Evolutionary conservation across 2,888 invertebrate species (phyloP).

Genomic region (Mermis nigrescens): DNA sequence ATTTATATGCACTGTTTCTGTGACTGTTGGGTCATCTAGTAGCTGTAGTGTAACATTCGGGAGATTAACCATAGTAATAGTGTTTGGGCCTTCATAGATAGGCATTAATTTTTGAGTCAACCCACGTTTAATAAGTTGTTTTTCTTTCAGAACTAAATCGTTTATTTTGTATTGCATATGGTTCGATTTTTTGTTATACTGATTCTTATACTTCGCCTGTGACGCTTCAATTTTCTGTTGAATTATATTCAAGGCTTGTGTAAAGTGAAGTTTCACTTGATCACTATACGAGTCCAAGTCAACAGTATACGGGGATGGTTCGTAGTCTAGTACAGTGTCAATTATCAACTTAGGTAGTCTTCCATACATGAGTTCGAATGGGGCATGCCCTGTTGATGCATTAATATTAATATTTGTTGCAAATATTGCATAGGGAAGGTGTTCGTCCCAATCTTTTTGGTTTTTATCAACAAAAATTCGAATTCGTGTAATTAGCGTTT

Average conservation of each 20-base stretch:
- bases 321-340: constrained; percentile 4
- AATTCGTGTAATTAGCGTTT: constrained; percentile 18
- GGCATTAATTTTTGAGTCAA: too few species aligned
- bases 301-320: not conserved
- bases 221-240: not conserved
- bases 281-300: not conserved
- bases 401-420: constrained; percentile 19
- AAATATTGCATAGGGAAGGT: constrained; percentile 17
- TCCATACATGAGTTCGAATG: constrained; percentile 14
- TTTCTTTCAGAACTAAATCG: too few species aligned
- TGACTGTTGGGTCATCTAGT: too few species aligned
- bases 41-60: too few species aligned
- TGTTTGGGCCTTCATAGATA: too few species aligned
- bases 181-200: not conserved
- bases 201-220: not conserved
- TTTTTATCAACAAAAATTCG: constrained; percentile 17
- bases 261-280: not conserved
- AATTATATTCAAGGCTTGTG: not conserved
- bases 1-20: too few species aligned
- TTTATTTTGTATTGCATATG: not conserved
- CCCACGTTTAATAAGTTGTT: too few species aligned
- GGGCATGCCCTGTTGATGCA: constrained; percentile 15
- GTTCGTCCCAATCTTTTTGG: constrained; percentile 22
- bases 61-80: too few species aligned
- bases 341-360: constrained; percentile 15